Evolutionary conservation across 2,888 invertebrate genomes (phyloP).

Genomic region (Drosophila ustulata): DNA sequence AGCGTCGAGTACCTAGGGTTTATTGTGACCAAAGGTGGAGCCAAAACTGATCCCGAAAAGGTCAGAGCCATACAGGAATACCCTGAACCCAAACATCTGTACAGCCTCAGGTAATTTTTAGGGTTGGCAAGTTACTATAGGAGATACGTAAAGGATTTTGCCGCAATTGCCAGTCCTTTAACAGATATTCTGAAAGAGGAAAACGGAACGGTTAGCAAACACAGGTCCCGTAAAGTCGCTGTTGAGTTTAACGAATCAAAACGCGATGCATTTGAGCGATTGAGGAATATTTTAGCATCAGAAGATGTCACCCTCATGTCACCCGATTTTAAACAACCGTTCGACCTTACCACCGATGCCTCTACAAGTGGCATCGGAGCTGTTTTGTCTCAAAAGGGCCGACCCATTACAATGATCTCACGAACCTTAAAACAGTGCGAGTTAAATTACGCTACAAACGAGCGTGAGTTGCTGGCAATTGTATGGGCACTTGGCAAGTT

Average conservation of each 20-base stretch:
- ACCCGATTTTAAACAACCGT: neutral
- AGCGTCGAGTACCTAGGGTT: neutral
- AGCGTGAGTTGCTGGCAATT: neutral
- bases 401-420: neutral
- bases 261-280: neutral
- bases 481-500: neutral
- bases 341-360: neutral
- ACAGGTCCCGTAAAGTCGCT: neutral
- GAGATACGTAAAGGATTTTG: neutral
- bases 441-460: neutral
- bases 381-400: neutral
- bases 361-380: neutral
- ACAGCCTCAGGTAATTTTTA: neutral
- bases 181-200: neutral
- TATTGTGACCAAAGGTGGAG: neutral
- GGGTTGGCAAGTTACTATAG: neutral
- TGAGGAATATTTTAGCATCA: constrained; percentile 3
- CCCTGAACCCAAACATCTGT: neutral
- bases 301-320: neutral
- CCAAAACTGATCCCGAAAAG: neutral
- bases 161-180: constrained; percentile 3
- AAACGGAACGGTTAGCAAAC: constrained; percentile 9
- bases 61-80: neutral
- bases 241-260: neutral
- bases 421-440: neutral